Evolutionary conservation across 2,888 invertebrate species (phyloP).

Genomic region (Pollenia angustigena): DNA sequence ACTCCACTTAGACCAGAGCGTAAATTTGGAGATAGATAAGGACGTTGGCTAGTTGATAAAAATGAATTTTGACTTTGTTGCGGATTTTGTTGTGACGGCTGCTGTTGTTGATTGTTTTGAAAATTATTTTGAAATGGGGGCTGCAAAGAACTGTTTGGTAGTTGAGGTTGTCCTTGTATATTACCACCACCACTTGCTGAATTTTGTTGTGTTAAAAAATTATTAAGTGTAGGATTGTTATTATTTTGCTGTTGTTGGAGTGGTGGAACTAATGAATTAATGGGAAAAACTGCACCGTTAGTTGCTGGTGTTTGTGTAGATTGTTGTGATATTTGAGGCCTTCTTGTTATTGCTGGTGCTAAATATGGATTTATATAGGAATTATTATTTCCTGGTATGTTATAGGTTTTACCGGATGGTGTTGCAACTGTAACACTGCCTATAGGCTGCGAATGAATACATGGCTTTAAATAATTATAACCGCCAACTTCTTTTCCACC

Average conservation of each 20-base stretch:
- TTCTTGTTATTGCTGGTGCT: slow-evolving; percentile 80
- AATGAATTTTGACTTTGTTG: slow-evolving; percentile 42
- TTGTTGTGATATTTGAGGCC: slow-evolving; percentile 75
- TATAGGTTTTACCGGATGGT: slow-evolving; percentile 80
- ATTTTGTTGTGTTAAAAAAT: slow-evolving; percentile 55
- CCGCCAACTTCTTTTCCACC: slow-evolving; percentile 76
- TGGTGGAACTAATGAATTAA: slow-evolving; percentile 75
- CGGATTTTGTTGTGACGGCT: slow-evolving; percentile 59
- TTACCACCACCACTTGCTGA: neutral
- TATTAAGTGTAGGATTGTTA: slow-evolving; percentile 47
- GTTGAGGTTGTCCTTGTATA: slow-evolving; percentile 59
- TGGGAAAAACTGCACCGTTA: slow-evolving; percentile 67
- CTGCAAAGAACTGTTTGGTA: slow-evolving; percentile 73
- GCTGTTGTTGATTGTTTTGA: slow-evolving; percentile 60
- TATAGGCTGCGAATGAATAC: slow-evolving; percentile 69
- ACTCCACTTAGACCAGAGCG: slow-evolving; percentile 78
- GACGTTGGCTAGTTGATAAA: slow-evolving; percentile 81
- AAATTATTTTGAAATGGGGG: slow-evolving; percentile 75
- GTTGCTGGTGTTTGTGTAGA: slow-evolving; percentile 37
- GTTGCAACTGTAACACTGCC: slow-evolving; percentile 80
- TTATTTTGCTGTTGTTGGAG: slow-evolving; percentile 67
- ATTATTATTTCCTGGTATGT: slow-evolving; percentile 80
- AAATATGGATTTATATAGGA: slow-evolving; percentile 81
- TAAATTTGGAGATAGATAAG: slow-evolving; percentile 82
- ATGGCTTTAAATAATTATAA: slow-evolving; percentile 79